Base-by-base conservation (phyloP, 2,113 vertebrate species). In the Apistogramma diplotaenia region DNA sequence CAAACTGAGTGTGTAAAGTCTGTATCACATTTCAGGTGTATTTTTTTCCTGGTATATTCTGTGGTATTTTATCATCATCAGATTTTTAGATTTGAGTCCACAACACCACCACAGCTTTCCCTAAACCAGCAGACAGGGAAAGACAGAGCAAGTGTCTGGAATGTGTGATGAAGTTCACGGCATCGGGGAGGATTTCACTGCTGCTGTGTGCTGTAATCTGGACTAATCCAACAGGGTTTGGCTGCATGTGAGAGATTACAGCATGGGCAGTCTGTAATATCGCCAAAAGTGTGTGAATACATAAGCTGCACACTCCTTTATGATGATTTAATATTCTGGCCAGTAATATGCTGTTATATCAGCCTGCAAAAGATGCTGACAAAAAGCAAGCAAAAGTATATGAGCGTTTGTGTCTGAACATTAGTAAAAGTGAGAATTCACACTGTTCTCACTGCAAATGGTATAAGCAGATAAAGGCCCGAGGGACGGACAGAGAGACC, bases 171-270 rank as follows among this genome's bases (percentile, higher is more conserved):
- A 78, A 55, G 62, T 82, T 51, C 74, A 67, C 7, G 55, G 40
- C 55, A 60, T 23, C 61, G 58, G 33, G 55, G 35, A 70, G 72
- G 83, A 88, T 93, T 90, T 91, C 25, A 84, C 73, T 81, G n/a
- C 74, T 80, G 77, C 83, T 67, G 57, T 58, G 37, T 43, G 67
- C n/a, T 87, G 83, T 93, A 93, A 93, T 94, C 91, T 89, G 83
- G 58, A 58, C 76, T 93, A 90, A 94, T 93, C 88, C 90, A 76
- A 43, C 55, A 25, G 77, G 67, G 57, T 89, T 91, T 87, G 88
- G 89, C 77, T 80, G 81, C 85, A 85, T 73, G 74, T 49, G 60
- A 81, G 49, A 82, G 88, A 91, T 93, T 90, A 94, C 79, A 81
- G 84, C 76, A 86, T 6, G 57, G 40, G 71, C 76, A 46, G 57